Conservation (phyloP, 2,797 vertebrate genomes). For the Furcifer pardalis region DNA sequence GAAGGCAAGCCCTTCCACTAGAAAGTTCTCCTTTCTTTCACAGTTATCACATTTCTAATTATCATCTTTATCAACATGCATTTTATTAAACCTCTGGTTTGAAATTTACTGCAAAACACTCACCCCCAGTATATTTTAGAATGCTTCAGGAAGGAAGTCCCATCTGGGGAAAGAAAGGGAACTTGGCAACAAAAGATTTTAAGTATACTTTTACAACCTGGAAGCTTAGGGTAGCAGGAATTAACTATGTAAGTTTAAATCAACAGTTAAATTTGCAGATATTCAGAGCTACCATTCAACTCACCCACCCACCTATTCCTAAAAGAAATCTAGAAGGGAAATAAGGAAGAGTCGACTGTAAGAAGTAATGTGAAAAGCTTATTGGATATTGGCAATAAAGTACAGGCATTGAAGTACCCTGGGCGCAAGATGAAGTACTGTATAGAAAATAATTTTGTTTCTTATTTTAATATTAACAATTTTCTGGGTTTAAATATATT, state of each 20-base stretch:
- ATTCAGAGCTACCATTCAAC: constrained; percentile 31
- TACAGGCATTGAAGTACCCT: constrained; percentile 27
- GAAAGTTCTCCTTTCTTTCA: constrained; percentile 49
- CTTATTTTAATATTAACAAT: neutral
- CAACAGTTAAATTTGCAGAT: constrained; percentile 62
- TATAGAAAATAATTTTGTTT: constrained; percentile 2
- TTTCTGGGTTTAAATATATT: neutral
- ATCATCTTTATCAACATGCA: neutral
- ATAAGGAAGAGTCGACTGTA: neutral
- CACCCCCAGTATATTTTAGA: neutral
- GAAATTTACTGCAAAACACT: constrained; percentile 9
- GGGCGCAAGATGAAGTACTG: constrained; percentile 31
- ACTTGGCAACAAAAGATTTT: constrained; percentile 50
- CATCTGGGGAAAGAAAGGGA: neutral
- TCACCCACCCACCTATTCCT: constrained; percentile 43
- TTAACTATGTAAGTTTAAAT: constrained; percentile 64
- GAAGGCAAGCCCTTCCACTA: constrained; percentile 41
- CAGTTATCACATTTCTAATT: neutral
- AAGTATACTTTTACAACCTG: constrained; percentile 57
- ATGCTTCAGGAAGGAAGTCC: constrained; percentile 33
- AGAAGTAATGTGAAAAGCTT: constrained; percentile 19
- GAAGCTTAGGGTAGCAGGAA: constrained; percentile 54
- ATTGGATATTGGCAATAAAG: constrained; percentile 37
- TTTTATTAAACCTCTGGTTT: constrained; percentile 42
- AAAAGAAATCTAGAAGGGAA: constrained; percentile 28